Evolutionary conservation across 2,113 vertebrate genomes (phyloP).

Genomic region (Sinocyclocheilus anshuiensis): DNA sequence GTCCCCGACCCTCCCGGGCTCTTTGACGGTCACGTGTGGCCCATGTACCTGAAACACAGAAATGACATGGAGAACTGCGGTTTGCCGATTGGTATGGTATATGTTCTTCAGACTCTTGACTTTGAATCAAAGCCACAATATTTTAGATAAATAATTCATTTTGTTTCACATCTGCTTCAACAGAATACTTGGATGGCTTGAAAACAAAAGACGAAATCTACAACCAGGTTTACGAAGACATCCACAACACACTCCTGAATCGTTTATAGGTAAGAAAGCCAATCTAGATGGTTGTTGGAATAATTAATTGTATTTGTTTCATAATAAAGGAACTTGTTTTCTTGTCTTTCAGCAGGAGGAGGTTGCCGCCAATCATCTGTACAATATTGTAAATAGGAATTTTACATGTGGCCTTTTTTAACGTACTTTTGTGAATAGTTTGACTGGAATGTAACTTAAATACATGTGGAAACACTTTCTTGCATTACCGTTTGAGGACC

Average conservation of each 20-base stretch:
- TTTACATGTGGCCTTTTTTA: conserved; percentile 32
- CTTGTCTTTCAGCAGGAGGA: conserved; percentile 69
- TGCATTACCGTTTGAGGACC: background rate
- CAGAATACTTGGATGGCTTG: conserved; percentile 77
- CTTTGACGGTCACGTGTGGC: conserved; percentile 84
- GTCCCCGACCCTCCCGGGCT: conserved; percentile 82
- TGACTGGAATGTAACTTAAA: conserved; percentile 69
- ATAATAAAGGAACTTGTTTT: background rate
- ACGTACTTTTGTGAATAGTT: conserved; percentile 57
- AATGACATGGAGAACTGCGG: conserved; percentile 70
- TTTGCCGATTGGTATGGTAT: conserved; percentile 69
- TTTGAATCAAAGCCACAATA: background rate
- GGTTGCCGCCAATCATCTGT: conserved; percentile 60
- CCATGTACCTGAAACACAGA: conserved; percentile 82
- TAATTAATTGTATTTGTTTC: background rate
- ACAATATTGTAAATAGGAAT: conserved; percentile 77
- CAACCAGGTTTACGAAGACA: conserved; percentile 76
- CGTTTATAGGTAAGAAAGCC: conserved; percentile 76
- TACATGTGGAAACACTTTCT: background rate
- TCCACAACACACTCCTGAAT: conserved; percentile 81
- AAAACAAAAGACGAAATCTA: conserved; percentile 77
- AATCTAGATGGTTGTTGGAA: too few species aligned
- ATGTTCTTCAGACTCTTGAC: background rate
- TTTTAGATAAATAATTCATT: background rate
- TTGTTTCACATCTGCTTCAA: background rate